Evolutionary conservation across 2,797 vertebrate genomes (phyloP), one percentile per base, ranked within the genome.

Genomic region (Poecilia gillii): DNA sequence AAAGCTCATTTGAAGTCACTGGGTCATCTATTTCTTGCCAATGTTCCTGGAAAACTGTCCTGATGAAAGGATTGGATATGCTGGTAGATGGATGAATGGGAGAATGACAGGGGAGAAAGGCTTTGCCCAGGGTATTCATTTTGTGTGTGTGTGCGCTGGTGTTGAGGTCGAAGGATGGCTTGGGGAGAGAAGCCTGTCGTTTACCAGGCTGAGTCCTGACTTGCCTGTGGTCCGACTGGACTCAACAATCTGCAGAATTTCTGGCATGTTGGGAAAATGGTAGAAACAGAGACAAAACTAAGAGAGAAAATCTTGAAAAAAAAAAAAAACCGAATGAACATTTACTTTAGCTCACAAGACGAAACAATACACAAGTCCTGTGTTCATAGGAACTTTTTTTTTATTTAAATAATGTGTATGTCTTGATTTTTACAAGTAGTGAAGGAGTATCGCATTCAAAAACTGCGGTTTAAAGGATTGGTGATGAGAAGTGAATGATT

Each of bases 51-150:
- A 92, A 90, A 83, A 73, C 75, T 33, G 72, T 71, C 77, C 36
- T 76, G 88, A 88, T 86, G 87, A 89, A 79, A 88, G 85, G 87
- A 88, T 77, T 77, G 89, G 75, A 78, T 77, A 77, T 86, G 57
- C 87, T 78, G 78, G 81, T 79, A 85, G 86, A 81, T 72, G 80
- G 84, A 88, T 79, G 74, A 83, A 89, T 85, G 84, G 75, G 82
- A 88, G 89, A 84, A 91, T 88, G 88, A 90, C 81, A 85, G 76
- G 78, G 84, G 90, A 91, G 88, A 92, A 92, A 91, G 81, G 77
- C 84, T 84, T 87, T 80, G 81, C 88, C 76, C 80, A 82, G 85
- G 84, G 77, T 91, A 81, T 81, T 90, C 80, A 90, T 89, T 93
- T 87, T 88, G 43, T 88, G 59, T 81, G 57, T 59, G 66, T 70